Base-by-base conservation (phyloP, 2,797 vertebrate genomes). In the Argya squamiceps region DNA sequence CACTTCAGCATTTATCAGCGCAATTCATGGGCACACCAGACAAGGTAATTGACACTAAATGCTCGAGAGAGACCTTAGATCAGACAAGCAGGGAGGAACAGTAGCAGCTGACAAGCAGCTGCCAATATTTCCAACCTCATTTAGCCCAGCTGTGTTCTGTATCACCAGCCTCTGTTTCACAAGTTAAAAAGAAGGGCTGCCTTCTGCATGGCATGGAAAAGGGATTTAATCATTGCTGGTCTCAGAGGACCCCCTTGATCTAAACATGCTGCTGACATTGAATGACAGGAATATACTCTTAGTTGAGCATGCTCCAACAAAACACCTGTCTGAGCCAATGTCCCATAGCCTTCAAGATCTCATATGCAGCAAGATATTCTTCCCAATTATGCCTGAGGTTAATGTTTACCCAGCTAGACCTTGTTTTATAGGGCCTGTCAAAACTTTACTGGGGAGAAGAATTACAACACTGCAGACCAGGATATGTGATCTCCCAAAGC, bases 151-250 rank as follows among this genome's bases (percentile, higher is more conserved):
- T 59, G 69, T 43, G 56, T 13, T 63, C 36, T 43, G 23, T 15
- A 44, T 82, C 47, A 36, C 30, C 13, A 20, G 32, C 7, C 15
- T 59, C 53, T 84, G 36, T 20, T 92, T 62, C 50, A 20, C 3
- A 52, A 53, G 14, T 7, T 39, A 10, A 64, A 46, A 24, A 47
- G 63, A 59, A 46, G 12, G 3, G 1, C 41, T 74, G 37, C 30
- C 41, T 63, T 46, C 23, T 30, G 36, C 0, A 0, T 3, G 21
- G 5, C 0, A 0, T 36, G 56, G 39, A 67, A 68, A 88, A 90
- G n/a, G 5, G 20, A 32, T 93, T 84, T 49, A 75, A 49, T 65
- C 36, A 24, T 15, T 65, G n/a, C 43, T 64, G 58, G 41, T n/a
- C 80, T 71, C 46, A 47, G 43, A 81, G 49, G 50, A 77, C 6